A percentile compares a stretch with the other conserved stretches of the same genome.
Evolutionary conservation across 1,140 invertebrate genomes (phyloP).

Genomic region (Chymomyza costata): DNA sequence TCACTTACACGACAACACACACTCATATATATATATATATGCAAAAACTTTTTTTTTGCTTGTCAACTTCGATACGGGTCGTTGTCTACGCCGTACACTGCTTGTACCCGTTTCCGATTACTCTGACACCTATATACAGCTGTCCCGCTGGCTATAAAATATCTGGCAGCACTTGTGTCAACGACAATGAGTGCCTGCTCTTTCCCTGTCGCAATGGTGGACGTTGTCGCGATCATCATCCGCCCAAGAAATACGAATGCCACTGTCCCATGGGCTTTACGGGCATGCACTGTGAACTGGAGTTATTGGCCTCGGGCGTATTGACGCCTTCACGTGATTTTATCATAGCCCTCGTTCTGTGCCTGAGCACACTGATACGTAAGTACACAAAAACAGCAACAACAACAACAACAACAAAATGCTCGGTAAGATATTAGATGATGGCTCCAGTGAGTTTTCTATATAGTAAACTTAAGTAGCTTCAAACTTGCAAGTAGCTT

Average conservation of each 20-base stretch:
- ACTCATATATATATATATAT: slow-evolving; percentile 24
- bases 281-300: slow-evolving; percentile 87
- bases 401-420: too few relatives aligned
- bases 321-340: slow-evolving; percentile 88
- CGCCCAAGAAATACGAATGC: slow-evolving; percentile 84
- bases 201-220: slow-evolving; percentile 85
- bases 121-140: slow-evolving; percentile 73
- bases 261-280: slow-evolving; percentile 84
- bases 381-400: slow-evolving; percentile 76
- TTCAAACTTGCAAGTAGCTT: too few relatives aligned
- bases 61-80: slow-evolving; percentile 31
- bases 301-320: slow-evolving; percentile 83
- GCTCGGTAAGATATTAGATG: not conserved
- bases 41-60: slow-evolving; percentile 12
- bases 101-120: slow-evolving; percentile 19
- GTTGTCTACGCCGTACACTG: not conserved
- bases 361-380: slow-evolving; percentile 85
- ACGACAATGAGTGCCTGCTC: slow-evolving; percentile 85
- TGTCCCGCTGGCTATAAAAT: slow-evolving; percentile 83
- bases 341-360: slow-evolving; percentile 87
- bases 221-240: slow-evolving; percentile 82
- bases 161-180: slow-evolving; percentile 80
- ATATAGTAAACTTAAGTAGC: slow-evolving; percentile 17
- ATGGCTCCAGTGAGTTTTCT: not conserved
- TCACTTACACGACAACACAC: slow-evolving; percentile 11